phyloP scores from a whole-genome alignment of 2,888 invertebrate genomes.

The Limnephilus auricula region DNA sequence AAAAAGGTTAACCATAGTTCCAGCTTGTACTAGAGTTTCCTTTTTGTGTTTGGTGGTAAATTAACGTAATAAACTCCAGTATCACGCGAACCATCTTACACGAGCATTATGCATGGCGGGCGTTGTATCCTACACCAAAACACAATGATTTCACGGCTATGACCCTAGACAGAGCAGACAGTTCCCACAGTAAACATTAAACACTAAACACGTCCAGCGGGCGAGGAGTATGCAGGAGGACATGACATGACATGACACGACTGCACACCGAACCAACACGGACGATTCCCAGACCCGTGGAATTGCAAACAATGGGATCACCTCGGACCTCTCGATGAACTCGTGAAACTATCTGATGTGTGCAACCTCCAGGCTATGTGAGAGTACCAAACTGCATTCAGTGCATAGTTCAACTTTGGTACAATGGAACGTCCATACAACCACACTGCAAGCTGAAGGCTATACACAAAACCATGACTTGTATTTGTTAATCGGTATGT shows the following conservation, averaged over 20 bases:
- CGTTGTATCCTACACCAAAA: constrained; percentile 43
- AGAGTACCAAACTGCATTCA: not conserved
- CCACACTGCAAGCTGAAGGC: not conserved
- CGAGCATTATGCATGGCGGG: constrained; percentile 27
- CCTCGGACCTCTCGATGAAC: constrained; percentile 1
- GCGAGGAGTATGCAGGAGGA: not conserved
- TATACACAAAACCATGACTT: not conserved
- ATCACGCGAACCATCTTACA: constrained; percentile 27
- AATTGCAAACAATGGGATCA: constrained; percentile 20
- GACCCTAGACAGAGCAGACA: constrained; percentile 49
- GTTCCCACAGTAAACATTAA: constrained; percentile 46
- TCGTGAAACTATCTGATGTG: not conserved
- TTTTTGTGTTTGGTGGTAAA: not conserved
- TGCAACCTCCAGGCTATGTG: not conserved
- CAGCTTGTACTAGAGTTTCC: not conserved
- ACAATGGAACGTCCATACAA: not conserved
- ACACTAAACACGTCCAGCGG: not conserved
- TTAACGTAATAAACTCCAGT: constrained; percentile 5
- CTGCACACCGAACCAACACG: not conserved
- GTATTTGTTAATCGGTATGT: not conserved
- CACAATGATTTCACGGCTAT: constrained; percentile 54
- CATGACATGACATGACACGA: not conserved
- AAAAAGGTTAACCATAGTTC: not conserved
- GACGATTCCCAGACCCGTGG: not conserved
- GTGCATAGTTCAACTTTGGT: not conserved